A percentile compares a stretch with the other conserved stretches of the same genome.
Conservation (phyloP, 1,140 invertebrate genomes). For the Apolygus lucorum region DNA sequence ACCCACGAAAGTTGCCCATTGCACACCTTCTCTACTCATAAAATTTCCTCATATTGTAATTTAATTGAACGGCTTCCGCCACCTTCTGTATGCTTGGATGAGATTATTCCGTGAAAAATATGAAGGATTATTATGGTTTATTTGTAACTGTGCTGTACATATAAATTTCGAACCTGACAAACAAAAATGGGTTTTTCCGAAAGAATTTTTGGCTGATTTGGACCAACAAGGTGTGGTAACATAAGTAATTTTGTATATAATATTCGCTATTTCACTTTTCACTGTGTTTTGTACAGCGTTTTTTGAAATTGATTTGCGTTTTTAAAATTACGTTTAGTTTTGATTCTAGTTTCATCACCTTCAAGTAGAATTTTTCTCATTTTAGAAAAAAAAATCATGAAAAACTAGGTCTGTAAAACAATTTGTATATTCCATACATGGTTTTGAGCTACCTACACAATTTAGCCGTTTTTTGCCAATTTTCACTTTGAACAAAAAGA, state of each 20-base stretch:
- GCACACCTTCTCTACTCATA: too few relatives aligned
- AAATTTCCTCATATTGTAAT: too few relatives aligned
- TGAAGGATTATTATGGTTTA: too few relatives aligned
- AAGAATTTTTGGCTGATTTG: not conserved
- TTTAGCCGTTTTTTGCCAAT: conserved; percentile 9
- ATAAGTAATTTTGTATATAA: not conserved
- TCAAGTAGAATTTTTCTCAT: not conserved
- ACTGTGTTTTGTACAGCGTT: not conserved
- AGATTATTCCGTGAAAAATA: too few relatives aligned
- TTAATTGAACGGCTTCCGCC: too few relatives aligned
- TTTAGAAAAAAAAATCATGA: not conserved
- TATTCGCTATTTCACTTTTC: too few relatives aligned
- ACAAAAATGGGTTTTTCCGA: not conserved
- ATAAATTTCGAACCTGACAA: not conserved
- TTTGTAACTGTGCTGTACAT: not conserved
- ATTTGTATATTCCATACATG: conserved; percentile 21
- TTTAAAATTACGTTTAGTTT: too few relatives aligned
- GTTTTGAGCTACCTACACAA: conserved; percentile 8
- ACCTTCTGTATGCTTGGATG: too few relatives aligned
- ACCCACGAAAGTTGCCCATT: too few relatives aligned
- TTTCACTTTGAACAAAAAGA: conserved; percentile 1
- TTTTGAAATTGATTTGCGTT: too few relatives aligned
- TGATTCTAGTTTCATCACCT: not conserved
- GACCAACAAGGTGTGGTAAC: not conserved
- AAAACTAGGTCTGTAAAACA: too few relatives aligned